Conservation (phyloP, 2,113 vertebrate species). For the Sinosuthora webbiana region DNA sequence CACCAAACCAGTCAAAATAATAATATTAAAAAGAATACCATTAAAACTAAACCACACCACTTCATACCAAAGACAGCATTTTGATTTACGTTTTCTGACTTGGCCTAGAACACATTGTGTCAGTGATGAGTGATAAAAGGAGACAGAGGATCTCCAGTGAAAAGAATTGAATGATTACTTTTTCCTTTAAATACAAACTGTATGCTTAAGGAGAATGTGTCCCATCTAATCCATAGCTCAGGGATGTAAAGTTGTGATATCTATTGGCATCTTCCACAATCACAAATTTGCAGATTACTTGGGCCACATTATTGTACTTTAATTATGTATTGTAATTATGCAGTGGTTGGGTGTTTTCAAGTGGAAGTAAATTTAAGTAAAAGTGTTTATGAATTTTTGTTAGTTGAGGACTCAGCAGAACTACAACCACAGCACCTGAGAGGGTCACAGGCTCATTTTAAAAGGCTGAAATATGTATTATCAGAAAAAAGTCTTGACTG, state of each 20-base stretch:
- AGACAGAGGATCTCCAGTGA: constrained; percentile 6
- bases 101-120: not conserved
- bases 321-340: constrained; percentile 38
- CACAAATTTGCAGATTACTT: not conserved
- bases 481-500: not conserved
- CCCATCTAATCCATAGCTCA: constrained; percentile 41
- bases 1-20: not conserved
- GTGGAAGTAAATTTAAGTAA: not conserved
- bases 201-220: constrained; percentile 27
- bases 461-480: not conserved
- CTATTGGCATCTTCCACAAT: constrained; percentile 2
- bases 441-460: not conserved
- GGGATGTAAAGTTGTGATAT: constrained; percentile 1
- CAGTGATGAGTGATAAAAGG: constrained; percentile 24
- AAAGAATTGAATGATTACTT: constrained; percentile 11
- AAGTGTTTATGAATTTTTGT: not conserved
- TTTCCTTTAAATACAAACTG: constrained; percentile 46
- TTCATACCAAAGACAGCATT: not conserved
- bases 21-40: not conserved
- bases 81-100: constrained; percentile 29
- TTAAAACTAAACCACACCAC: not conserved
- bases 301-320: no score
- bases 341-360: not conserved
- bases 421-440: not conserved
- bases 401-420: not conserved